Evolutionary conservation across 1,140 invertebrate genomes (phyloP).

Genomic region (Tyrophagus putrescentiae): DNA sequence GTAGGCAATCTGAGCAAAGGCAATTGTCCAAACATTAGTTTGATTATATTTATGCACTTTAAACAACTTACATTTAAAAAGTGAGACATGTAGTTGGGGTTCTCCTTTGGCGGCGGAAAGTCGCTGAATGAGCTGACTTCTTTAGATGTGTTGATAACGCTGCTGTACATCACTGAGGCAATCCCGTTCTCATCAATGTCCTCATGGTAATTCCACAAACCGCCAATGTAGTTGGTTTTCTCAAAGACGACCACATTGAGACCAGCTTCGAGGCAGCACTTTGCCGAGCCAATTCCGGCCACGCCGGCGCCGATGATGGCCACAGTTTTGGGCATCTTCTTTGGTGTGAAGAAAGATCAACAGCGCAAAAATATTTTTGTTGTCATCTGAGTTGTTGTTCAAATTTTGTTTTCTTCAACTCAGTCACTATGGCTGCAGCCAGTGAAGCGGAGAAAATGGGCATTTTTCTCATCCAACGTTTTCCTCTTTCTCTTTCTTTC

Average conservation of each 20-base stretch:
- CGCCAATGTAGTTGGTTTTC: slow-evolving; percentile 36
- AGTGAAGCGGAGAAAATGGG: no score
- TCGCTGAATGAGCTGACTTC: slow-evolving; percentile 31
- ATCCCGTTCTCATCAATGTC: slow-evolving; percentile 29
- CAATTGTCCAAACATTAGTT: not conserved
- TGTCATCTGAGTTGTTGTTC: no score
- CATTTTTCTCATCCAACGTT: no score
- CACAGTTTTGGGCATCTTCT: slow-evolving; percentile 29
- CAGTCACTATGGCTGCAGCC: no score
- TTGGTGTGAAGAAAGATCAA: no score
- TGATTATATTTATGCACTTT: no score
- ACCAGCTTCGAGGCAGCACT: slow-evolving; percentile 35
- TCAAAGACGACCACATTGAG: slow-evolving; percentile 35
- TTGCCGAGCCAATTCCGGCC: slow-evolving; percentile 36
- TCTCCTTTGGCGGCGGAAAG: slow-evolving; percentile 36
- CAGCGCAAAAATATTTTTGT: no score
- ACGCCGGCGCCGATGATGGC: slow-evolving; percentile 38
- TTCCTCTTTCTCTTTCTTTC: no score
- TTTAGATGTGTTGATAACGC: slow-evolving; percentile 33
- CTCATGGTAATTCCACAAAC: slow-evolving; percentile 40
- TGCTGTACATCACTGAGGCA: slow-evolving; percentile 29
- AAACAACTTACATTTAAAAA: slow-evolving; percentile 23
- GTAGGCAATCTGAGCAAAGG: slow-evolving; percentile 32
- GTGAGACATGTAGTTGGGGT: slow-evolving; percentile 37
- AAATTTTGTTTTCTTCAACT: no score